Evolutionary conservation across 2,113 vertebrate genomes (phyloP), one percentile per base, ranked within the genome.

Genomic region (Zosterops lateralis): DNA sequence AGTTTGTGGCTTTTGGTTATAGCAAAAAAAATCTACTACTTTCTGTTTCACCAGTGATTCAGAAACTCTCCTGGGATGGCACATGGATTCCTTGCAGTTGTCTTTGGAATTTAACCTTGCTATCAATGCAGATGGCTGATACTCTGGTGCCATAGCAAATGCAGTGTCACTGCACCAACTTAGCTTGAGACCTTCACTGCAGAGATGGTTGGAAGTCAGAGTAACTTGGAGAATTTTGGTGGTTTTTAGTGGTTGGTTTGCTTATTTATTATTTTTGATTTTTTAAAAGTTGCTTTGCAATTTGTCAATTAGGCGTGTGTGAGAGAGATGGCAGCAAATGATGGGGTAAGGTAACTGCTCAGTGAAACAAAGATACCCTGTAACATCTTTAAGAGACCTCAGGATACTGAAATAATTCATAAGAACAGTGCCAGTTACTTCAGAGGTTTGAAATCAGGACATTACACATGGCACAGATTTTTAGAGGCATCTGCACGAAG

Each of bases 401-500:
- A 78, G 73, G 79, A 51, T 28, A 19, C 64, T 64, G 48, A 92
- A 90, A 88, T 65, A n/a, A 64, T 64, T 92, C 68, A 91, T 70
- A 32, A 50, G 17, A 68, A 56, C 54, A 45, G 6, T 45, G 57
- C 68, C 48, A 57, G 77, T 77, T 81, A 71, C 71, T 90, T 73
- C 38, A 77, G 83, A 75, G 90, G 56, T 70, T 84, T 95, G 92
- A 86, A 82, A 86, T 94, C 83, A 87, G 91, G 86, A 64, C 84
- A 22, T 89, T 76, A 60, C 38, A 65, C n/a, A 38, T 9, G 28
- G 62, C 84, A 28, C 53, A 26, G 67, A 28, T 73, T 70, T 90
- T 82, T 65, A 57, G 36, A 79, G 40, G 31, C 29, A 47, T 87
- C 75, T 91, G 62, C 62, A 24, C 17, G 1, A 65, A 62, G 28